Conservation (phyloP, 2,113 vertebrate species). For the Strix uralensis region DNA sequence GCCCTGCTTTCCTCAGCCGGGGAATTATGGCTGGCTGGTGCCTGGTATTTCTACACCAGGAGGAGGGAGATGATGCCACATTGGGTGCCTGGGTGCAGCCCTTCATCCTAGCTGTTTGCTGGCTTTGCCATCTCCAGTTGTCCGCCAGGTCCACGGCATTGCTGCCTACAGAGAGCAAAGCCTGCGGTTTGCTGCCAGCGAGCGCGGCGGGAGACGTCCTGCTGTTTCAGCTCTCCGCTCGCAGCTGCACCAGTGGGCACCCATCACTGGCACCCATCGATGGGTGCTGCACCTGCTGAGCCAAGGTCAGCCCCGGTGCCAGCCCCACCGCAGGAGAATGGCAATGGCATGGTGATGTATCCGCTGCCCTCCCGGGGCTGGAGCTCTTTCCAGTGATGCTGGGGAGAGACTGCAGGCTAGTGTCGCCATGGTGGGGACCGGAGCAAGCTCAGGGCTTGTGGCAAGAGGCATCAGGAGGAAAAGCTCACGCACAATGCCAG, state of each 20-base stretch:
- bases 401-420: background rate
- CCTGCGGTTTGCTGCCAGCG: background rate
- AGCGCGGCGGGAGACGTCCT: background rate
- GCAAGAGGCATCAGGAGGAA: background rate
- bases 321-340: background rate
- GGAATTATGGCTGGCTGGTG: background rate
- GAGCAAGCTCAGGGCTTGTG: background rate
- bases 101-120: background rate
- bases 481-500: fast-evolving
- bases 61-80: background rate
- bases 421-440: fast-evolving
- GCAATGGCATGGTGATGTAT: background rate
- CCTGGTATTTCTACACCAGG: background rate
- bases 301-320: background rate
- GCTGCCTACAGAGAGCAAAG: background rate
- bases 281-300: background rate
- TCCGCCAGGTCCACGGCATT: fast-evolving
- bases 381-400: background rate
- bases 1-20: fast-evolving
- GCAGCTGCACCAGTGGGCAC: fast-evolving
- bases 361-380: background rate
- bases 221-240: background rate
- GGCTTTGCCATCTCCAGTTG: background rate
- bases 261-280: too few species aligned
- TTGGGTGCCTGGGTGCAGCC: background rate